Evolutionary conservation across 2,888 invertebrate genomes (phyloP).

Genomic region (Hesperia comma): DNA sequence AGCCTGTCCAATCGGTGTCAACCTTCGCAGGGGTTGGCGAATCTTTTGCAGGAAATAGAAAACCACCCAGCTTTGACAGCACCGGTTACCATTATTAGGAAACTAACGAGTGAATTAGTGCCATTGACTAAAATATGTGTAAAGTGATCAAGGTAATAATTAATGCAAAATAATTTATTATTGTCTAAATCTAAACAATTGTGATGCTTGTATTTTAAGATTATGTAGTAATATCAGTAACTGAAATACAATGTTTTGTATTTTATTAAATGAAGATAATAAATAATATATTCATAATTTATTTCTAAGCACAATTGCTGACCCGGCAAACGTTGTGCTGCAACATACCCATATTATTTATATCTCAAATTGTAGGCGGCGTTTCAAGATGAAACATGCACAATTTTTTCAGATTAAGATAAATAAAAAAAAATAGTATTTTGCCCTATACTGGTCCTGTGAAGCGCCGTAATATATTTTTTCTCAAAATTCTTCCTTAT

Average conservation of each 20-base stretch:
- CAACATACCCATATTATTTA: too few species aligned
- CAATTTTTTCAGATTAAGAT: too few species aligned
- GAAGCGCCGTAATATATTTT: too few species aligned
- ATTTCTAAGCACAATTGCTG: too few species aligned
- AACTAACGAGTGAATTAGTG: conserved; percentile 10
- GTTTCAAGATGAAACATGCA: too few species aligned
- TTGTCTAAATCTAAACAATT: background rate
- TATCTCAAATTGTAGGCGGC: too few species aligned
- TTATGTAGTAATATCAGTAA: background rate
- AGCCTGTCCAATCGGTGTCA: conserved; percentile 43
- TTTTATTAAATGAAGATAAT: background rate
- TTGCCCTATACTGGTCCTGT: too few species aligned
- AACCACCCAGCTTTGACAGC: conserved; percentile 68
- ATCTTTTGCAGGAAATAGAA: conserved; percentile 63
- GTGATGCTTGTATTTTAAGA: conserved; percentile 16
- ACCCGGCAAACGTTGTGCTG: too few species aligned
- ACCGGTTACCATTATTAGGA: conserved; percentile 72
- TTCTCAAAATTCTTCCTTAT: too few species aligned
- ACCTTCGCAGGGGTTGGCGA: conserved; percentile 58
- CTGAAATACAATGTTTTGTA: background rate
- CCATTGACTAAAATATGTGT: conserved; percentile 21
- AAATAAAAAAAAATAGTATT: too few species aligned
- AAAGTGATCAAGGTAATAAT: conserved; percentile 13
- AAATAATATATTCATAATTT: background rate
- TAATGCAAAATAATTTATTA: conserved; percentile 19